Base-by-base conservation (phyloP, 2,888 invertebrate genomes). In the Clistopyga incitator region DNA sequence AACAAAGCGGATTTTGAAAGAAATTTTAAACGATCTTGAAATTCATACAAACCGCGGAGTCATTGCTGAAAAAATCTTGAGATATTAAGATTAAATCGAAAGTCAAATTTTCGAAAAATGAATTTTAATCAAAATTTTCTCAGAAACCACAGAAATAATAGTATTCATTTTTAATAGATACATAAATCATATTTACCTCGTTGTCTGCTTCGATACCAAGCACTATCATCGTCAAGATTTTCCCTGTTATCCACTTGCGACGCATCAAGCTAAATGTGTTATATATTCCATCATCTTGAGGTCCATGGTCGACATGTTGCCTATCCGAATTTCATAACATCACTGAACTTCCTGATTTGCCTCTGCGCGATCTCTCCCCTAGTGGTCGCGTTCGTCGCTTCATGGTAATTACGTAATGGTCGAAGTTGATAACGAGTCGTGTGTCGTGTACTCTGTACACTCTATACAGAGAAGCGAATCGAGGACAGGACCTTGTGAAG, bases 341-440 rank as follows among this genome's bases (percentile, higher is more conserved):
- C 61, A 13, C 6, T 18, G 50, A 50, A 61, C 45, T 64, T 34
- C 61, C 34, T 20, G 25, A 23, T 56, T 74, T 25, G 50, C 76
- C 42, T 45, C 50, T 47, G 6, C 29, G 34, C 47, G 8, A 78
- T 64, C 71, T 45, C 34, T 18, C 18, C 47, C 61, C 52, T 59
- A 56, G 59, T 25, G 38, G 77, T 59, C 59, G 54, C 71, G 86
- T 86, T 88, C 78, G 82, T 85, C 84, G 84, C 87, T 86, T 86
- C 82, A 83, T 68, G 86, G 84, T 88, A 88, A 89, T 88, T 87
- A 88, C 87, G 85, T 86, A 86, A 87, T 87, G 85, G 86, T 83
- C 86, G 74, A 87, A 88, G 85, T 88, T 84, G 86, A 88, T 88
- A 89, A 88, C 88, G 86, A 88, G 88, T 88, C 72, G 78, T 34